Evolutionary conservation across 2,888 invertebrate species (phyloP).

Genomic region (Trachelus stipa): DNA sequence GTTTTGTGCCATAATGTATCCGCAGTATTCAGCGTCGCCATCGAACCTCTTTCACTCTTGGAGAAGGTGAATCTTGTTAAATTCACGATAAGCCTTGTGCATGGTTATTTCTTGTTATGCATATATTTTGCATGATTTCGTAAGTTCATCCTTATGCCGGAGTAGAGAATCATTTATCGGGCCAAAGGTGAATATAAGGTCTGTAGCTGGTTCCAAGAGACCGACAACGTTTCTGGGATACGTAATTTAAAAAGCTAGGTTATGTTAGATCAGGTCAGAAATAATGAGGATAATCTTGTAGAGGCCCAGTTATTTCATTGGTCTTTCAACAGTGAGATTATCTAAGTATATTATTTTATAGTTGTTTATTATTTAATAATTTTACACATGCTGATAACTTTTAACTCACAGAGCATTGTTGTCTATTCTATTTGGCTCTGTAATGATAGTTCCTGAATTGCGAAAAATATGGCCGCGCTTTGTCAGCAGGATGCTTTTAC

Average conservation of each 20-base stretch:
- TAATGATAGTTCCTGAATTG: background rate
- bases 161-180: constrained; percentile 45
- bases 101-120: no score
- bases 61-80: background rate
- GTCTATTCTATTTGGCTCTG: background rate
- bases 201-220: background rate
- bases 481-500: no score
- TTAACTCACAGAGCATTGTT: background rate
- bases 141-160: constrained; percentile 54
- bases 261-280: background rate
- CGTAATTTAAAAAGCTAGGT: background rate
- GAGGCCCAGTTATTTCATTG: background rate
- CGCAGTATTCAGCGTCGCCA: background rate
- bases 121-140: constrained; percentile 25
- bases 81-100: background rate
- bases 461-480: no score
- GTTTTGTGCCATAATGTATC: background rate
- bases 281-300: background rate
- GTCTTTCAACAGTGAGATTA: background rate
- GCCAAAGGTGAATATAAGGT: constrained; percentile 44
- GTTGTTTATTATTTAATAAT: background rate
- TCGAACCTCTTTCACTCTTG: background rate
- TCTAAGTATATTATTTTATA: background rate
- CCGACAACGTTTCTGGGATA: background rate
- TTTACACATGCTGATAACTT: background rate